phyloP scores from a whole-genome alignment of 2,888 invertebrate species.

The Callosobruchus maculatus region DNA sequence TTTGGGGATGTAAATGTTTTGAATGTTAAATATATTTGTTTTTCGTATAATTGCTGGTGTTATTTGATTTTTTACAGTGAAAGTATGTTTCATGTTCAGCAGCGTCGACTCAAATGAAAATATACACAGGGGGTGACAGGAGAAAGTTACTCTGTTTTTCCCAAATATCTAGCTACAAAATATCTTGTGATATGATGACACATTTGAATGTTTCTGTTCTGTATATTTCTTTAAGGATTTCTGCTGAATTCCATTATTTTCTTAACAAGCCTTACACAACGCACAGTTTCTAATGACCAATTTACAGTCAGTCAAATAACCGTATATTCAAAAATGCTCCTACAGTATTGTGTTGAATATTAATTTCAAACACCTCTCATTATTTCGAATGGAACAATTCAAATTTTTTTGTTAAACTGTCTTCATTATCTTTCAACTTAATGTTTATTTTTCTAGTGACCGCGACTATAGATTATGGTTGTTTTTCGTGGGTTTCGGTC shows the following conservation, averaged over 20 bases:
- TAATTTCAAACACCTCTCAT: no score
- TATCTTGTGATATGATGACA: constrained; percentile 35
- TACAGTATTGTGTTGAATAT: no score
- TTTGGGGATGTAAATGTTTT: constrained; percentile 24
- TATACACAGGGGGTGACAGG: constrained; percentile 7
- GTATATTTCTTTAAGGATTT: constrained; percentile 26
- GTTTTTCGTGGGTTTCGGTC: no score
- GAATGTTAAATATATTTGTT: constrained; percentile 25
- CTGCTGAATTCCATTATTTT: not conserved
- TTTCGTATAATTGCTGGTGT: constrained; percentile 6
- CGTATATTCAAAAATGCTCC: no score
- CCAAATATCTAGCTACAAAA: constrained; percentile 26
- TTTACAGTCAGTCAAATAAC: no score
- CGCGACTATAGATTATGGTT: no score
- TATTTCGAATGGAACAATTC: no score
- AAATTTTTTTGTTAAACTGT: no score
- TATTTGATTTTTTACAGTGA: constrained; percentile 4
- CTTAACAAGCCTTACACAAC: not conserved
- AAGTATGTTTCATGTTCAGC: not conserved
- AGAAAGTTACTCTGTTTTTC: constrained; percentile 8
- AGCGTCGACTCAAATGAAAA: constrained; percentile 10
- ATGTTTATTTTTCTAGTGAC: no score
- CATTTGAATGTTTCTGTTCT: constrained; percentile 30
- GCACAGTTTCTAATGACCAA: not conserved
- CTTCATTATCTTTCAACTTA: no score